Conservation (phyloP, 2,888 invertebrate genomes). For the Ophion ellenae region DNA sequence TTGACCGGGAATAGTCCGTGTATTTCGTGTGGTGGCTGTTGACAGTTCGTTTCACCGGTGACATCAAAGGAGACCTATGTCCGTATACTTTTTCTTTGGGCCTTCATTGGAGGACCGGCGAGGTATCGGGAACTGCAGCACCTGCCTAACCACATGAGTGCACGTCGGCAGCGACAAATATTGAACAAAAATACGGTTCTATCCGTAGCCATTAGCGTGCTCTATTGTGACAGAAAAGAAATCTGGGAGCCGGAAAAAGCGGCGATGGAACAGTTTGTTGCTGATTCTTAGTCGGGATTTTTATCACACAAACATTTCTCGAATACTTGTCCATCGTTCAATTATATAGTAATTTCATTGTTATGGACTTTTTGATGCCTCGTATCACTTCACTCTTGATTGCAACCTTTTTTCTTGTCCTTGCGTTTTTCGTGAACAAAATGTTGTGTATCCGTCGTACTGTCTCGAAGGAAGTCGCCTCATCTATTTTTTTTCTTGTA, state of each 20-base stretch:
- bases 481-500: too few relatives aligned
- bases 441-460: too few relatives aligned
- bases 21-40: constrained; percentile 33
- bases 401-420: too few relatives aligned
- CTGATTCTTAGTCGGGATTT: neutral
- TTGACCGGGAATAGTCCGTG: constrained; percentile 31
- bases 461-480: too few relatives aligned
- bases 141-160: constrained; percentile 62
- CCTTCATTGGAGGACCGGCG: neutral
- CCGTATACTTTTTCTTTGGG: constrained; percentile 9
- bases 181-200: constrained; percentile 60
- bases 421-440: too few relatives aligned
- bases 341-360: neutral
- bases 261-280: constrained; percentile 25
- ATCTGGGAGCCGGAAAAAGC: constrained; percentile 5
- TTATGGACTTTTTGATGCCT: neutral
- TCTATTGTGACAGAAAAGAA: constrained; percentile 49
- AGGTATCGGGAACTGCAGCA: constrained; percentile 27
- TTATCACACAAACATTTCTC: neutral
- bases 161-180: constrained; percentile 51
- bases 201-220: constrained; percentile 46
- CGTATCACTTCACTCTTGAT: neutral
- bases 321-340: neutral
- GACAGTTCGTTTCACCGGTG: constrained; percentile 44
- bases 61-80: constrained; percentile 58